Base-by-base conservation (phyloP, 2,797 vertebrate genomes). In the Rhadinocentrus ornatus region DNA sequence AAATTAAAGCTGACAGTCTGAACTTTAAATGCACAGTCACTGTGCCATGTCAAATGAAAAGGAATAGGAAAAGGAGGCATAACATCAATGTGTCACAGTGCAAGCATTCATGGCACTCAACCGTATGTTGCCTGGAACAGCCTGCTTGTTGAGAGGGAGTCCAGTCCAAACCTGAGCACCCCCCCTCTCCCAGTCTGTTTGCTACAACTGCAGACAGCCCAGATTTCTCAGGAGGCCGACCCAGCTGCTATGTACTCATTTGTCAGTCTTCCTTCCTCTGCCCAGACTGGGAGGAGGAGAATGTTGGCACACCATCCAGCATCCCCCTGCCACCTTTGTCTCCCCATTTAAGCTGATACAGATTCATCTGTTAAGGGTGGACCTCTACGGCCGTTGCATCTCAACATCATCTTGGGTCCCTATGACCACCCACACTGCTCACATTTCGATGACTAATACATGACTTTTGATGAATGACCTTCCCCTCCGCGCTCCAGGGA, bases 381-480 rank as follows among this genome's bases (percentile, higher is more conserved):
- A 77, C 71, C 78, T 82, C 81, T 66, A 39, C 39, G 22, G 55
- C 55, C 11, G 13, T 4, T 48, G 78, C 65, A 75, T 71, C 80
- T 48, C 72, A 12, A 62, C 81, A 58, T 77, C 26, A 13, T 67
- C 71, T 61, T n/a, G 57, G 71, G 78, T 84, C 80, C 66, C 68
- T 50, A 12, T 73, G 34, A 79, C 86, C 78, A 83, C 78, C 61
- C 54, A 50, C n/a, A 37, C 66, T 12, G 37, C 72, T 86, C 85
- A 80, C 80, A 87, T 87, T 81, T 75, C 26, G 52, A 81, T 90
- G 90, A 89, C 84, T 86, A 84, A 91, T 82, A 11, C n/a, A 60
- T 89, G 86, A 86, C 86, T 89, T 91, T 84, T 90, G 81, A 92
- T 75, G 80, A 80, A 75, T 85, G 86, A 88, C 88, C 85, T 90